Evolutionary conservation across 92 coral and sea anemone genomes (phyloP).

Genomic region (Porites evermanni): DNA sequence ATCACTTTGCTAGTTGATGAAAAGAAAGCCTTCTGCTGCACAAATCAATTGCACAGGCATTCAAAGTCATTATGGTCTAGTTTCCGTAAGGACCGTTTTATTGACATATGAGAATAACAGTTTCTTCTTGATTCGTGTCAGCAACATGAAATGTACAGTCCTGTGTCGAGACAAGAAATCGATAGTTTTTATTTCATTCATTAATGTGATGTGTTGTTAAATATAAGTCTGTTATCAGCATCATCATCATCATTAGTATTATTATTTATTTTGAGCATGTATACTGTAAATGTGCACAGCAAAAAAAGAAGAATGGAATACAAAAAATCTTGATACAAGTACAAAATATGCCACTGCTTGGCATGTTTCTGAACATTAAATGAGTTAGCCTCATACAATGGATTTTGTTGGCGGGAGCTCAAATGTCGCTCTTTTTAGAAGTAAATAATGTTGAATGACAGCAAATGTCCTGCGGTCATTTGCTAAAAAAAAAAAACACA

Average conservation of each 20-base stretch:
- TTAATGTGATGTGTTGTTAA: background rate
- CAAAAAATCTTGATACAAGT: background rate
- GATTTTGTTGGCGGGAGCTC: background rate
- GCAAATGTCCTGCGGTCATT: background rate
- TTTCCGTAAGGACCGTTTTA: background rate
- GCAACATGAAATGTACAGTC: too few species aligned
- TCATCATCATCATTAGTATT: too few species aligned
- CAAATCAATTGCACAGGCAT: background rate
- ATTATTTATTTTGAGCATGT: too few species aligned
- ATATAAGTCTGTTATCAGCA: background rate
- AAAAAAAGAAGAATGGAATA: background rate
- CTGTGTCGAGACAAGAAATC: background rate
- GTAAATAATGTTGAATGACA: background rate
- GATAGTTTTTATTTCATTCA: background rate
- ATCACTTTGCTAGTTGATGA: background rate
- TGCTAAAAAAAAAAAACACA: background rate
- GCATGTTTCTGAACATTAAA: background rate
- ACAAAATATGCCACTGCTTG: background rate
- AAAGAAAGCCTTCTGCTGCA: too few species aligned
- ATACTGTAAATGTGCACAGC: too few species aligned
- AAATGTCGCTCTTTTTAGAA: background rate
- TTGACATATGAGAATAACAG: background rate
- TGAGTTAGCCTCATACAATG: background rate
- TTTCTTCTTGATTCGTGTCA: background rate
- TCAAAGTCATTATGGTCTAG: background rate